Evolutionary conservation across 1,140 invertebrate genomes (phyloP), one percentile per base, ranked within the genome.

Genomic region (Mycetomoellerius zeteki): DNA sequence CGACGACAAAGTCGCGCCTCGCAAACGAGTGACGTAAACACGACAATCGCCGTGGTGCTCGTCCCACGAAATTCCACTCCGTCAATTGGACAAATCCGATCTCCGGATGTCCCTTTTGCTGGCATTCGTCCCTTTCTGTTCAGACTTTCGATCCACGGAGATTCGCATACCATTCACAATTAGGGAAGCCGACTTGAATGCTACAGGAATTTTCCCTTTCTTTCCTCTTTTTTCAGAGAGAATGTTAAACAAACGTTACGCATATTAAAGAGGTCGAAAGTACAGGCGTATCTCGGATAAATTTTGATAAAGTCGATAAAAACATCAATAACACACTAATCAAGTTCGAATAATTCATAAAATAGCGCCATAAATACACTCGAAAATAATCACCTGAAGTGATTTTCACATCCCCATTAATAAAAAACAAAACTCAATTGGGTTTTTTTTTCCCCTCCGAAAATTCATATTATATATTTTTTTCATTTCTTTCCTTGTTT

Each of bases 71-170:
- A 87, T 52, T 85, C 67, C 67, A 21, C 3, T 14, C 54, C 19
- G 67, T 58, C 69, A 47, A 90, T 89, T 77, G 65, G 64, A 60
- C 85, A 52, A 87, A 84, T 87, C 60, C 75, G 85, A 89, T 77
- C 76, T 19, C 64, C 37, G 37, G 43, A 19, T 60, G 52, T 81
- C 27, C 56, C 77, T 14, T 67, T 33, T 4, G n/a, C 37, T 50
- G 65, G 37, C 65, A 50, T 27, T 47, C 14, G 65, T 69, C 21
- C 21, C 65, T 24, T 47, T 73, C 54, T 16, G 12, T 12, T 19
- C 19, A 43, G 19, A 67, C n/a, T 80, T 56, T 65, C 60, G 24
- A 77, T 77, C 19, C 24, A 24, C 54, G 2, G 24, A 52, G 24
- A 43, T 58, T 58, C 65, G 21, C 65, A 50, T 69, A 47, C 65